Evolutionary conservation across 2,888 invertebrate genomes (phyloP).

Genomic region (Ichneumon xanthorius): DNA sequence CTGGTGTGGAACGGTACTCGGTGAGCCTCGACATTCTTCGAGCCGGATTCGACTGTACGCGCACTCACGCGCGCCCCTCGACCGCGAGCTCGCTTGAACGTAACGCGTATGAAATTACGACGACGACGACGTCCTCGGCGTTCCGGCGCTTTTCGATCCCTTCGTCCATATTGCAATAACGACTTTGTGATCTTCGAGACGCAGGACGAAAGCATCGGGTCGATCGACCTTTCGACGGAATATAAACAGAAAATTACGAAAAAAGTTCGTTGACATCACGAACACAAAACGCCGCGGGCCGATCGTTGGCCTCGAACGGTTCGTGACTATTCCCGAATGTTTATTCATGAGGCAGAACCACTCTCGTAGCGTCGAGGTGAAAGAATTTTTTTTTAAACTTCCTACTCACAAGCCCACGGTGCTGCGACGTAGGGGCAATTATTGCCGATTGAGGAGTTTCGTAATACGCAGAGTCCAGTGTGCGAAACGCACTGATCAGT

Average conservation of each 20-base stretch:
- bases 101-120: slow-evolving; percentile 76
- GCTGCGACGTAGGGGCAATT: neutral
- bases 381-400: neutral
- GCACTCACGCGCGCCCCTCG: slow-evolving; percentile 29
- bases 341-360: slow-evolving; percentile 47
- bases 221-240: too few relatives aligned
- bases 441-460: neutral
- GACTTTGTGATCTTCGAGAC: neutral
- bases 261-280: slow-evolving; percentile 71
- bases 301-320: slow-evolving; percentile 17
- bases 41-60: slow-evolving; percentile 71
- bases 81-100: slow-evolving; percentile 68
- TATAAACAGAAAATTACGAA: slow-evolving; percentile 14
- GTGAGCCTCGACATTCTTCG: slow-evolving; percentile 78
- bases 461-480: slow-evolving; percentile 2
- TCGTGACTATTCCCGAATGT: slow-evolving; percentile 25
- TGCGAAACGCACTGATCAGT: neutral
- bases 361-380: slow-evolving; percentile 13
- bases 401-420: neutral
- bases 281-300: neutral
- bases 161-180: neutral
- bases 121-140: slow-evolving; percentile 63
- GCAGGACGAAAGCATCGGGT: too few relatives aligned
- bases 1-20: slow-evolving; percentile 77
- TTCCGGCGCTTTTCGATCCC: slow-evolving; percentile 33